A percentile compares a stretch with the other conserved stretches of the same genome.
Evolutionary conservation across 2,797 vertebrate genomes (phyloP).

Genomic region (Enteromius viviparus): DNA sequence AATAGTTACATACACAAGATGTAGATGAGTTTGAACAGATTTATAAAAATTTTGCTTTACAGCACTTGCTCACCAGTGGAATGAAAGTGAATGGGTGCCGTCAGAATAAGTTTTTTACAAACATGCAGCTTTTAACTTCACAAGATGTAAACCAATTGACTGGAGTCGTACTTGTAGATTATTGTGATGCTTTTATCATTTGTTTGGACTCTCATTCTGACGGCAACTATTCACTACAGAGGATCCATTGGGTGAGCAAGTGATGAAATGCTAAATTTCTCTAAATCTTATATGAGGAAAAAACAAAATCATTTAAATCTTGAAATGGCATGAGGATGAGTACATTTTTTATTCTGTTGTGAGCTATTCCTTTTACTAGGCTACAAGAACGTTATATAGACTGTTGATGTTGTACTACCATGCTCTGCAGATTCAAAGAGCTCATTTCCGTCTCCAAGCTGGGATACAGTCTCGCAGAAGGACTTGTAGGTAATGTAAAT

Average conservation of each 20-base stretch:
- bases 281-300: neutral
- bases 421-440: neutral
- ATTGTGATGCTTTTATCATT: neutral
- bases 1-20: neutral
- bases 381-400: neutral
- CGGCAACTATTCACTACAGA: neutral
- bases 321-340: neutral
- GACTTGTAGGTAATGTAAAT: neutral
- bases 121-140: neutral
- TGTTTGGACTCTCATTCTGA: neutral
- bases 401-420: conserved; percentile 56
- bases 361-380: neutral
- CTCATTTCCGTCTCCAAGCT: conserved; percentile 59
- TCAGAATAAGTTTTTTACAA: neutral
- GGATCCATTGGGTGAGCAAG: neutral
- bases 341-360: neutral
- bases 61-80: neutral
- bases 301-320: neutral
- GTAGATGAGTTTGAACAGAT: neutral
- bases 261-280: neutral
- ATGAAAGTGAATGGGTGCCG: neutral
- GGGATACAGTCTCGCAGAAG: conserved; percentile 66
- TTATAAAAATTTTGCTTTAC: neutral
- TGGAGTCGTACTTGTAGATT: neutral
- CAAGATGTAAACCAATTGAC: neutral